Evolutionary conservation across 2,888 invertebrate species (phyloP).

Genomic region (Auanema freiburgensis): DNA sequence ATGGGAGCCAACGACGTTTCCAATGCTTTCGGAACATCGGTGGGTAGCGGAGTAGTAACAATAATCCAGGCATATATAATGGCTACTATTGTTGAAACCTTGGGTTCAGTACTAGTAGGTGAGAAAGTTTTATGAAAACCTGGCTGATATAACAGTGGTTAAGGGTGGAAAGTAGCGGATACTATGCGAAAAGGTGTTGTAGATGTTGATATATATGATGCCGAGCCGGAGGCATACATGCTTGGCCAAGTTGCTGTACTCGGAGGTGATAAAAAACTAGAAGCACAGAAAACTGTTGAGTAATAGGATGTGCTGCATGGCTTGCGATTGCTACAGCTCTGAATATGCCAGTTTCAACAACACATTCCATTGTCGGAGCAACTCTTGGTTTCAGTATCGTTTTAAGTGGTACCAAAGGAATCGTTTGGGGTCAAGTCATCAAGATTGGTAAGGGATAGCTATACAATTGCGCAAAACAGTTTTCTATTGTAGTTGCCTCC

Average conservation of each 20-base stretch:
- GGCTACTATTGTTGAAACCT: conserved; percentile 92
- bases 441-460: conserved; percentile 70
- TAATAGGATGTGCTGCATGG: conserved; percentile 79
- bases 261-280: conserved; percentile 69
- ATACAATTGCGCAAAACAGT: not conserved
- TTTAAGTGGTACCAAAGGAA: conserved; percentile 80
- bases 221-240: conserved; percentile 80
- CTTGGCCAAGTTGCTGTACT: conserved; percentile 74
- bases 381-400: conserved; percentile 93
- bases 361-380: conserved; percentile 96
- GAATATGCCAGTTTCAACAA: conserved; percentile 92
- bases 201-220: conserved; percentile 82
- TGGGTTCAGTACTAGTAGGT: conserved; percentile 93
- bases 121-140: conserved; percentile 57
- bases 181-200: conserved; percentile 97
- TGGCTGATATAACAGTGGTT: not conserved
- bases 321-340: conserved; percentile 87
- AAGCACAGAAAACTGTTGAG: conserved; percentile 6
- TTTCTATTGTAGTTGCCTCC: conserved; percentile 74
- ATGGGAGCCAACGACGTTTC: conserved; percentile 98
- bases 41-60: conserved; percentile 67
- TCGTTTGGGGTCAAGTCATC: conserved; percentile 80
- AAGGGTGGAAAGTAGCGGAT: conserved; percentile 85
- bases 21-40: conserved; percentile 85
- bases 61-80: conserved; percentile 88